Conservation (phyloP, 2,113 vertebrate genomes). For the Prinia subflava region DNA sequence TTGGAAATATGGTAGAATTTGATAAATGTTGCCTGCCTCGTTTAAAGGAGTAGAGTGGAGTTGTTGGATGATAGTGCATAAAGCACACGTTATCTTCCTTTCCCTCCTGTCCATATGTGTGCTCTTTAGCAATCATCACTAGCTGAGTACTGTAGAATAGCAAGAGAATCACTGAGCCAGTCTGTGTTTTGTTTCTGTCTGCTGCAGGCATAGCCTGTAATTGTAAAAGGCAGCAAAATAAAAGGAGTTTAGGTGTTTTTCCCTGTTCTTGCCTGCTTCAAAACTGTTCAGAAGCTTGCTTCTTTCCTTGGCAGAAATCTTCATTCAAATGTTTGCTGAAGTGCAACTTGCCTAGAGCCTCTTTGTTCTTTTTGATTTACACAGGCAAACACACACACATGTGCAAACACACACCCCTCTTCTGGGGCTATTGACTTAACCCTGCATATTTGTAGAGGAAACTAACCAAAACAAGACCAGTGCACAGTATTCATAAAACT, state of each 20-base stretch:
- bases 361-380: background rate
- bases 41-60: background rate
- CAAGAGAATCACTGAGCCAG: background rate
- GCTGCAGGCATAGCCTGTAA: background rate
- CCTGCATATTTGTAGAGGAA: background rate
- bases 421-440: constrained; percentile 5
- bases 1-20: background rate
- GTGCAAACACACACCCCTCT: background rate
- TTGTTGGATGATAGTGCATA: background rate
- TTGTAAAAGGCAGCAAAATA: background rate
- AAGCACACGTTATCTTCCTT: background rate
- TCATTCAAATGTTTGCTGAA: background rate
- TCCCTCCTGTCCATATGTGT: background rate
- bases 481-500: background rate
- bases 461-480: background rate
- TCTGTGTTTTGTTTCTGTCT: background rate
- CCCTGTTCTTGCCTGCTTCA: background rate
- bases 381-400: background rate
- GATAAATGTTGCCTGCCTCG: background rate
- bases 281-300: background rate
- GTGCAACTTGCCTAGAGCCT: background rate
- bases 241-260: background rate
- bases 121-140: background rate
- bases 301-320: background rate
- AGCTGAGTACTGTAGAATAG: background rate